Evolutionary conservation across 1,140 invertebrate genomes (phyloP), one percentile per base, ranked within the genome.

Genomic region (Heliothis subflexa): DNA sequence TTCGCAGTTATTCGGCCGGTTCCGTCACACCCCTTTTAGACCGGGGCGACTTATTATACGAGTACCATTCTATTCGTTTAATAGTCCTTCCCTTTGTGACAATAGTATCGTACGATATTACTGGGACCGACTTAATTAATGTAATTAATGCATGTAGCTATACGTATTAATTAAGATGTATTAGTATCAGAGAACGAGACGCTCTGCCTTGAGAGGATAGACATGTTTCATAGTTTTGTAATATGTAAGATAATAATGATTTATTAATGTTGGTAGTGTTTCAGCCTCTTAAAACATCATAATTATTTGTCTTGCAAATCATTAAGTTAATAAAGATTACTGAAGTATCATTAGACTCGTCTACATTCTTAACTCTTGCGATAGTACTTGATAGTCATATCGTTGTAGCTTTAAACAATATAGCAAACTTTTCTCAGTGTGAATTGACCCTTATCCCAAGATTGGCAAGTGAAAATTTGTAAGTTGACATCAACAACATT

Each of bases 391-490:
- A 25, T 25, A 25, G 21, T 25, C 21, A 25, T 2, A 25, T 25
- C 21, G 21, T 25, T 25, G 21, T 25, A 1, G 21, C 21, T 25
- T 25, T 2, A 2, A 25, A 25, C 0, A 25, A 25, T 25, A 25
- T 25, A 40, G 5, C 33, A 40, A 5, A 9, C 33, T 40, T 40
- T 25, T 61, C 57, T 61, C 18, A 61, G 57, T 10, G 25, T 25
- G 16, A 49, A 66, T 13, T 47, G 11, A 49, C 40, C 45, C 47
- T 52, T 25, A 25, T 47, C 18, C 1, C 33, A 50, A 49, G 33
- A 68, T 18, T 49, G 18, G 12, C 18, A 68, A 52, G 47, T 55
- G 49, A 71, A 49, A 66, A 66, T 71, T 71, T 50, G 64, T 52
- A 68, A 18, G 50, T 55, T 12, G 50, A 54, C 54, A 57, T 33